Conservation (phyloP, 2,888 invertebrate genomes). For the Perdita meconis region DNA sequence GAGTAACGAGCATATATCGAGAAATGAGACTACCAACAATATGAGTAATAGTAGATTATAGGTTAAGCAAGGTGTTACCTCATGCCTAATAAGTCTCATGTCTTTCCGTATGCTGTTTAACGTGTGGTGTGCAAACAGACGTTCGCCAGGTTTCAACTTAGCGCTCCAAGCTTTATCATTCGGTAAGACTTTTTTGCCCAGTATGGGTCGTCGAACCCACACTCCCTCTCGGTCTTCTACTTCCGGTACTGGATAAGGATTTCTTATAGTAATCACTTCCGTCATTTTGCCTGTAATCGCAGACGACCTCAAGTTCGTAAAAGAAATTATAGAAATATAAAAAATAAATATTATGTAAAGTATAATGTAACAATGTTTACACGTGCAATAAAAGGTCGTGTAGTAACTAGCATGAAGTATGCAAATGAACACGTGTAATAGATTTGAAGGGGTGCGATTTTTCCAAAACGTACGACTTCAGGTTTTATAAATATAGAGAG, state of each 20-base stretch:
- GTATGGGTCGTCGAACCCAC: constrained; percentile 74
- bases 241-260: constrained; percentile 80
- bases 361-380: too few relatives aligned
- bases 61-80: constrained; percentile 65
- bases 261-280: constrained; percentile 69
- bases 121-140: constrained; percentile 87
- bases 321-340: too few relatives aligned
- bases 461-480: not conserved
- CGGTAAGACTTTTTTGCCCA: constrained; percentile 75
- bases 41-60: not conserved
- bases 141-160: constrained; percentile 82
- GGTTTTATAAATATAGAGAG: too few relatives aligned
- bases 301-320: not conserved
- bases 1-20: too few relatives aligned
- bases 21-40: too few relatives aligned
- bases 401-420: not conserved
- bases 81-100: constrained; percentile 69
- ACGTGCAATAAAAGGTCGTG: too few relatives aligned
- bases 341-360: too few relatives aligned
- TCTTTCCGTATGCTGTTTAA: constrained; percentile 86
- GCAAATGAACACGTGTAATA: not conserved
- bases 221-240: constrained; percentile 78
- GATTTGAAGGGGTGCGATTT: too few relatives aligned
- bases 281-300: constrained; percentile 35
- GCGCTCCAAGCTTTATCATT: constrained; percentile 76